Percentiles rank a stretch among this genome's conserved stretches.
Evolutionary conservation across 2,797 vertebrate genomes (phyloP).

Genomic region (Pampus argenteus): DNA sequence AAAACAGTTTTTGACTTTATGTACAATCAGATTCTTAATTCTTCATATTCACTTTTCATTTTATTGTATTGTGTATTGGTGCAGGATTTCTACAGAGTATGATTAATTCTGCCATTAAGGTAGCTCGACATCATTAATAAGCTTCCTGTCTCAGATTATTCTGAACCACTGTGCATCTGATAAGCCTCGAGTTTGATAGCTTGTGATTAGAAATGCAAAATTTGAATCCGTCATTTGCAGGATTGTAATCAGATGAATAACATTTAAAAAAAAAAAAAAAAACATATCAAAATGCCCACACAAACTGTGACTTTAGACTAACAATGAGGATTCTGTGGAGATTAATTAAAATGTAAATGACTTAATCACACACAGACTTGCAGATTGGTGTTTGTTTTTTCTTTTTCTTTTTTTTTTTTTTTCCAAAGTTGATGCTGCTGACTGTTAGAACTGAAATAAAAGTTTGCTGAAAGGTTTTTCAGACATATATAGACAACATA

Average conservation of each 20-base stretch:
- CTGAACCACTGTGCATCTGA: background rate
- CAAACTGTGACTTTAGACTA: no score
- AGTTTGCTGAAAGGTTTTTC: background rate
- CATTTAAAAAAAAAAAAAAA: background rate
- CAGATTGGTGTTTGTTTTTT: background rate
- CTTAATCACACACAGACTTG: background rate
- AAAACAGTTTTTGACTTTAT: constrained; percentile 2
- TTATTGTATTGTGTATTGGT: background rate
- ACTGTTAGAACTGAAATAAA: background rate
- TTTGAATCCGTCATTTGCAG: constrained; percentile 5
- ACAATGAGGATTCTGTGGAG: no score
- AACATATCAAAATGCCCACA: background rate
- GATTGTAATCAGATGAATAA: background rate
- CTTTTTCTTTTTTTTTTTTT: no score
- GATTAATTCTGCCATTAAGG: background rate
- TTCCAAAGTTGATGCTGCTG: background rate
- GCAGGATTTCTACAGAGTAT: background rate
- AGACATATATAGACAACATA: background rate
- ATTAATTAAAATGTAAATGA: background rate
- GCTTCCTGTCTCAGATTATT: background rate
- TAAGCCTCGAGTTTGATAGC: background rate
- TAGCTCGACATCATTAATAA: background rate
- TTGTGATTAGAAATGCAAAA: background rate
- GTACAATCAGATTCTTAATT: background rate
- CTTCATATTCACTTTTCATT: background rate